Evolutionary conservation across 2,113 vertebrate species (phyloP), one percentile per base, ranked within the genome.

Genomic region (Ellobius talpinus): DNA sequence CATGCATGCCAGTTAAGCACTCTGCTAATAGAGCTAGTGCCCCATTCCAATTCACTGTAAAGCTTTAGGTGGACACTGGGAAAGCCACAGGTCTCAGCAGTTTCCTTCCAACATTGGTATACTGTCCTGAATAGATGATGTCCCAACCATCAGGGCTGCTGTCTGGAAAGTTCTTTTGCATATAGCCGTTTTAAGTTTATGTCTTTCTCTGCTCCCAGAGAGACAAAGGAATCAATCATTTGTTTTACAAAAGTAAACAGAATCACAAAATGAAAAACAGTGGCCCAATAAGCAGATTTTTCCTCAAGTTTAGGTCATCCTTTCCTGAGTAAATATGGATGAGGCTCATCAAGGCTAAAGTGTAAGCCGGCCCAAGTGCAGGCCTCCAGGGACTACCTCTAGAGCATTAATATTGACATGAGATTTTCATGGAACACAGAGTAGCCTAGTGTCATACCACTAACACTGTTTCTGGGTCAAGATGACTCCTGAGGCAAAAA

Each of bases 391-490:
- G 61, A 91, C 66, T 45, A 63, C 73, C n/a, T 63, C 58, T 7
- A 45, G 63, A 93, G 91, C 52, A 94, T 92, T 91, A 90, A 89
- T 82, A 96, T 82, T 88, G 92, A 94, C 66, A 55, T 91, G 66
- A 72, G 89, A 76, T 94, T 97, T 96, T 96, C 89, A 95, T 58
- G n/a, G 88, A 97, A 92, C 68, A 90, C 77, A 88, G 61, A 95
- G 50, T 81, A 91, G 86, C 61, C 96, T 68, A 89, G 68, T 79
- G 87, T 93, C 78, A 79, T 19, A 94, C 70, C 73, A 95, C 65
- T 65, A 84, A 96, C 42, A 73, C 85, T 92, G 86, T 97, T 97
- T 98, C 96, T 97, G 82, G 97, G 89, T 97, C 97, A 98, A 78
- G 73, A 92, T 95, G 95, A 94, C 73, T 96, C 97, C 95, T 91